Evolutionary conservation across 2,797 vertebrate genomes (phyloP).

Genomic region (Danio kyathit): DNA sequence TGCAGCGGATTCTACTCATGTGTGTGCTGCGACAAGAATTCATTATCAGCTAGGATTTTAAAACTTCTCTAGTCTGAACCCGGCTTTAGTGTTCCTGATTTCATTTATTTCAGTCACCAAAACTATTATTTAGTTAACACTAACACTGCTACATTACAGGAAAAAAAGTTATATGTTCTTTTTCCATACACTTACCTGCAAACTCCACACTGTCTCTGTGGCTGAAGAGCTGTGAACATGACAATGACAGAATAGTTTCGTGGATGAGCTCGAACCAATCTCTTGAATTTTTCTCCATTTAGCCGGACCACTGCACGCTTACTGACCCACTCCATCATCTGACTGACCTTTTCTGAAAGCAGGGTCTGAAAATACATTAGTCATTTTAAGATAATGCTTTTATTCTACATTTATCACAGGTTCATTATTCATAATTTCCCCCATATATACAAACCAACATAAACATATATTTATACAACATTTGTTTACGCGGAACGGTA

Average conservation of each 20-base stretch:
- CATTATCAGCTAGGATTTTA: no score
- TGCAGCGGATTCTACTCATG: no score
- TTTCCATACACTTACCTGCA: slow-evolving; percentile 85
- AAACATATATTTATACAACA: neutral
- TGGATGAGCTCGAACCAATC: slow-evolving; percentile 92
- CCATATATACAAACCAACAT: neutral
- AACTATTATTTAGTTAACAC: neutral
- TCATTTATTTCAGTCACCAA: no score
- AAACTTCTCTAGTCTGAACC: no score
- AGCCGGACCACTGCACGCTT: slow-evolving; percentile 93
- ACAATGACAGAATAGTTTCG: slow-evolving; percentile 95
- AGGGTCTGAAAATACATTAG: slow-evolving; percentile 81
- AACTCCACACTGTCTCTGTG: slow-evolving; percentile 93
- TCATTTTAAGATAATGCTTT: neutral
- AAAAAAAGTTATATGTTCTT: neutral
- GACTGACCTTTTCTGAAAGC: slow-evolving; percentile 92
- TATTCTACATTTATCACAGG: neutral
- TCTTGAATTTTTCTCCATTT: slow-evolving; percentile 96
- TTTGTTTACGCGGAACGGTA: no score
- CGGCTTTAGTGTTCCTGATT: no score
- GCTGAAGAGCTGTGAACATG: slow-evolving; percentile 97
- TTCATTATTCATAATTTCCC: neutral
- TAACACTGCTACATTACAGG: neutral
- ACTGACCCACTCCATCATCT: slow-evolving; percentile 95
- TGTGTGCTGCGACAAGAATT: no score